Evolutionary conservation across 2,888 invertebrate genomes (phyloP), one percentile per base, ranked within the genome.

Genomic region (Agrilus cyanescens): DNA sequence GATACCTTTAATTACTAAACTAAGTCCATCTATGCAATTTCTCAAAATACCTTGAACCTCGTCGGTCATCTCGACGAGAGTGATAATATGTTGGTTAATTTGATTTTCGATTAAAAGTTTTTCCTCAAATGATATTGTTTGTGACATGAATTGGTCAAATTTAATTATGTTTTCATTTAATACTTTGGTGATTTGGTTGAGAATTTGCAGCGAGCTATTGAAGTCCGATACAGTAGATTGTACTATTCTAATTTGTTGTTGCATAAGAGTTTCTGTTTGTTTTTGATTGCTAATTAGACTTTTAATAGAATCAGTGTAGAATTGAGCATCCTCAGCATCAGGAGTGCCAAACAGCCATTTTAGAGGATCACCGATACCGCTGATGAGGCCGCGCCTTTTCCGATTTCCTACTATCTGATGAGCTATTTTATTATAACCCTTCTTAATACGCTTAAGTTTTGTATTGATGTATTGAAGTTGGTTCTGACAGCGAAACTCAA

Each of bases 231-330:
- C 51, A 4, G 51, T 46, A 8, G 49, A 46, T 2, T 51, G 50
- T 13, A 54, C 46, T 7, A 55, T 45, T 12, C 48, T 43, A 25
- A 53, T 41, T 46, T 54, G 51, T 46, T 51, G 48, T 47, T 53
- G 49, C 43, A 54, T 45, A 12, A 51, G 40, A 8, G 38, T 40
- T 33, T 51, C 46, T 3, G 40, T 48, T 33, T 50, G 43, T 25
- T 47, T 48, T 32, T 50, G 50, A 32, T 46, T 43, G 8, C 43
- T 12, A 8, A 46, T 4, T 31, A 50, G n/a, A 5, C 36, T n/a
- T 35, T 45, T 41, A 10, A 52, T 51, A 1, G 47, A 40, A 30
- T 46, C 46, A 12, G 40, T 25, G 35, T 48, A 53, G 35, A 39
- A 53, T 44, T 51, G 32, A 6, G 49, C 48, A 33, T 51, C 53